Base-by-base conservation (phyloP, 2,113 vertebrate genomes). In the Pimephales promelas region DNA sequence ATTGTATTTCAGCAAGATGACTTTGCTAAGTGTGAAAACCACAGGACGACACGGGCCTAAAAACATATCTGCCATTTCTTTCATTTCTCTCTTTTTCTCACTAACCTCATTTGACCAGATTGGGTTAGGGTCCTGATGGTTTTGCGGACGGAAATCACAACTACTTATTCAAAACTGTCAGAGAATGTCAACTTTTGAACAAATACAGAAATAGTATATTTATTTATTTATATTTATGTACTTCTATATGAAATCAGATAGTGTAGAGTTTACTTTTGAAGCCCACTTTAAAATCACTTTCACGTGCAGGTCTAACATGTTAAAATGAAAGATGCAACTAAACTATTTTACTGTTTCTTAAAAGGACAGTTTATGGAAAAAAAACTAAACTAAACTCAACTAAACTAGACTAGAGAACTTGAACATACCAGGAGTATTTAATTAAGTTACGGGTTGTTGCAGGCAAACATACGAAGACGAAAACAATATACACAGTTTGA, bases 21-120 rank as follows among this genome's bases (percentile, higher is more conserved):
- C 36, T 62, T 10, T 52, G 40, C 14, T 80, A 81, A 59, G 47
- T 75, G 16, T n/a, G n/a, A 84, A 70, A 84, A 64, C 79, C 79
- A 81, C 79, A 56, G 28, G 49, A 3, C 8, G 11, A 56, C 79
- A 70, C 2, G 1, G 64, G 5, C 28, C 31, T 71, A 7, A 36
- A 81, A 54, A 81, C 13, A n/a, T 36, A 40, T 66, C 4, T 20
- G 47, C 45, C 45, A 45, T 76, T 9, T 85, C 52, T 79, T 5
- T 66, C 26, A 28, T 36, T 36, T 45, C 54, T 72, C 49, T 52
- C 24, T 79, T 28, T 66, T 40, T 61, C 14, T 22, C 31, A 52
- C 10, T 6, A 43, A 43, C 5, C 7, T 70, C 59, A 13, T 70
- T 64, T 68, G 24, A 76, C 24, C 71, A 31, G 70, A 20, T 10